Evolutionary conservation across 2,113 vertebrate species (phyloP), one percentile per base, ranked within the genome.

Genomic region (Perccottus glenii): DNA sequence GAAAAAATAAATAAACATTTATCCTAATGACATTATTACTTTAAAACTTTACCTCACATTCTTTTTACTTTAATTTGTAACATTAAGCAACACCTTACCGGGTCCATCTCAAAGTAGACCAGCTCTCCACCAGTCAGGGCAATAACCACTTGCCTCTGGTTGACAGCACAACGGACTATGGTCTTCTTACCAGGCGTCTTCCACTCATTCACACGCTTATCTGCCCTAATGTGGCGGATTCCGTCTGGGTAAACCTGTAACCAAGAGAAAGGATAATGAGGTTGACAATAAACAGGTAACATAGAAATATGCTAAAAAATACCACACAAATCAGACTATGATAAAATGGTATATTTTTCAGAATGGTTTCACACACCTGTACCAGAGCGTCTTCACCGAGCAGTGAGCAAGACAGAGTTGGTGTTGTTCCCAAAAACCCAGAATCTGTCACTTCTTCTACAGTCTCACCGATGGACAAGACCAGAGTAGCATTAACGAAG

Each of bases 51-150:
- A n/a, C n/a, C n/a, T n/a, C n/a, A n/a, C n/a, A n/a, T n/a, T n/a
- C n/a, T n/a, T n/a, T 38, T 5, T 38, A 38, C 36, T 6, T 38
- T 38, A 38, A 40, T 40, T 40, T 40, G 8, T 40, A 40, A 8
- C 38, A 40, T 46, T 11, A 46, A 46, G 44, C 44, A 46, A 49
- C 12, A 7, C 52, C 32, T 38, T 94, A 99, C 98, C 4, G 98
- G 96, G 82, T 98, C 98, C 98, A 98, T 99, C 86, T 99, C 97
- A 51, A 99, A 99, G 92, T 99, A 99, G 61, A 99, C 97, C 74
- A 99, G 93, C 58, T 99, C 97, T 62, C 97, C 98, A 74, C 98
- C 98, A 0, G 97, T 99, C 72, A 99, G 88, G 0, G 98, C 98
- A 0, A 99, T 99, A 70, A 99, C 97, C n/a, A 99, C 97, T 85